A percentile compares a stretch with the other conserved stretches of the same genome.
These are phyloP conservation scores for Prorops nasuta DNA, from an alignment of 1,140 invertebrate genomes.

Conservation along the genomic window DNA sequence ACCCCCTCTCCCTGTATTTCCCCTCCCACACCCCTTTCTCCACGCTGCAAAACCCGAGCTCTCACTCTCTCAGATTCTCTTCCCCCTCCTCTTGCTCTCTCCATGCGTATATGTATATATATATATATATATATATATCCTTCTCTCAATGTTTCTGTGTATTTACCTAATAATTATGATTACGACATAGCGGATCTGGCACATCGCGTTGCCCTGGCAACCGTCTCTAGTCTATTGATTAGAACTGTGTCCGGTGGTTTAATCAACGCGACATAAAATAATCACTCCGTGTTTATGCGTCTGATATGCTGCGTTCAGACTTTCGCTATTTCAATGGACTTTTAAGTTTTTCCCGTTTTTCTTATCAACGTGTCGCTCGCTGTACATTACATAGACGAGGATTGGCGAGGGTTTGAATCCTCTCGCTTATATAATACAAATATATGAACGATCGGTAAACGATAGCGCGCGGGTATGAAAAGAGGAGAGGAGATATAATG, in stretches of 20 bases:
- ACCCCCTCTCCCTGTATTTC: neutral
- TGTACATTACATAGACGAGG: no score
- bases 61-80: neutral
- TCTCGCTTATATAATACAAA: no score
- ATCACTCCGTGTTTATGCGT: no score
- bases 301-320: no score
- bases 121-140: no score
- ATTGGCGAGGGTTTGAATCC: no score
- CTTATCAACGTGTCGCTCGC: neutral
- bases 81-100: constrained; percentile 2
- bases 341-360: no score
- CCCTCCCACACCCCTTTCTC: neutral
- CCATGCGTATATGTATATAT: no score
- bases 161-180: constrained; percentile 39
- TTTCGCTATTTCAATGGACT: no score
- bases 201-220: constrained; percentile 20
- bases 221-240: constrained; percentile 31
- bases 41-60: neutral
- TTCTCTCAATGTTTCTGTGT: no score
- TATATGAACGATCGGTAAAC: no score
- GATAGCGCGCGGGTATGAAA: neutral
- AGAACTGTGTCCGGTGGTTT: constrained; percentile 6
- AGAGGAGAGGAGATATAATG: constrained; percentile 6
- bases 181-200: constrained; percentile 26
- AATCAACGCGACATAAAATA: constrained; percentile 15